Evolutionary conservation across 2,797 vertebrate species (phyloP).

Genomic region (Acropternis orthonyx): DNA sequence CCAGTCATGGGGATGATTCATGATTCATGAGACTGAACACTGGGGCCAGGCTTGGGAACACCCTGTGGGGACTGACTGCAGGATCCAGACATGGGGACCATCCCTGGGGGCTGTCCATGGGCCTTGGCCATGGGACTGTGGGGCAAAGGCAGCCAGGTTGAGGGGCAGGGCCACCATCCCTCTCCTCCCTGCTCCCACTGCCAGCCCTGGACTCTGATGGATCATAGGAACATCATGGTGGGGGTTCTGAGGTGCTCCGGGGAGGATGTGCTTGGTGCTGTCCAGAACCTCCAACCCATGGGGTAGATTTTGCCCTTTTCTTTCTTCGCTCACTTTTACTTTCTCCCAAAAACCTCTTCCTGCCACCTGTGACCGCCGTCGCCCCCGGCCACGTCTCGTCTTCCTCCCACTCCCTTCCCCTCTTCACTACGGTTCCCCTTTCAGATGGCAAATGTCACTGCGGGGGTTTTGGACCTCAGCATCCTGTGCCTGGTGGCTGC

Average conservation of each 20-base stretch:
- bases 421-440: not conserved
- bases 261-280: not conserved
- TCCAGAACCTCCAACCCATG: accelerated
- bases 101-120: not conserved
- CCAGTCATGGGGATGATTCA: not conserved
- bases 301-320: not conserved
- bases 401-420: constrained; percentile 36
- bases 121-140: accelerated
- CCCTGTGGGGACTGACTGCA: not conserved
- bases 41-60: not conserved
- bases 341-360: constrained; percentile 19
- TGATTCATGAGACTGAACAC: not conserved
- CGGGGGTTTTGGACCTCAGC: accelerated
- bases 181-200: not conserved
- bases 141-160: not conserved
- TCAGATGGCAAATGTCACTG: not conserved
- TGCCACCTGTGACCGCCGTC: not conserved
- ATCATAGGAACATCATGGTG: accelerated
- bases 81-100: not conserved
- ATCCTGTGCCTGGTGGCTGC: not conserved
- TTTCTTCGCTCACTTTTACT: not conserved
- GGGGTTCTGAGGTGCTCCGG: not conserved
- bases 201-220: accelerated
- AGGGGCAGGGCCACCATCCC: not conserved
- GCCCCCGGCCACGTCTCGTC: not conserved